A percentile compares a stretch with the other conserved stretches of the same genome.
These are phyloP conservation scores for Coilia nasus DNA, from an alignment of 2,797 vertebrate genomes.

Conservation along the genomic window DNA sequence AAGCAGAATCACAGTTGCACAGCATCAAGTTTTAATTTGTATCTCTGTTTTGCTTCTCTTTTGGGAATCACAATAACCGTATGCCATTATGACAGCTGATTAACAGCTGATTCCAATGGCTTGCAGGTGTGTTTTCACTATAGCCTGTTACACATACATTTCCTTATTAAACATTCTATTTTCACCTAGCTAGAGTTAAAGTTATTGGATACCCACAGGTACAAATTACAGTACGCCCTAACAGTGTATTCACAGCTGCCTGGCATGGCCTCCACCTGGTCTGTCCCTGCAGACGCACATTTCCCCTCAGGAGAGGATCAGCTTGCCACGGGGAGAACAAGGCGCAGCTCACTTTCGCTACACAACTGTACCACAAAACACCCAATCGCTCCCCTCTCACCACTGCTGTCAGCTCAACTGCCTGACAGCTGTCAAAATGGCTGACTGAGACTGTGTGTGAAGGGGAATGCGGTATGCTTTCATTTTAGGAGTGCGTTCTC, in stretches of 20 bases:
- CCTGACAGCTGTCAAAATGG: background rate
- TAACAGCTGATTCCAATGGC: too few species aligned
- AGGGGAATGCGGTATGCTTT: background rate
- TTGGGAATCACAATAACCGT: too few species aligned
- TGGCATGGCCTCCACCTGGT: background rate
- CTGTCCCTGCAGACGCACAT: background rate
- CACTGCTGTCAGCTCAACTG: background rate
- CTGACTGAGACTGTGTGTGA: background rate
- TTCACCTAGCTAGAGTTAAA: too few species aligned
- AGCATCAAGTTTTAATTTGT: too few species aligned
- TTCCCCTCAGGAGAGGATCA: background rate
- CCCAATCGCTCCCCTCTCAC: background rate
- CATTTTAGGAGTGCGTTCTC: background rate
- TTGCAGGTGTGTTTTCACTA: too few species aligned
- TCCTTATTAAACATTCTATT: too few species aligned
- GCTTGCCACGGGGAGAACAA: background rate
- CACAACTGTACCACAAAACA: background rate
- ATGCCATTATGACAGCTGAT: too few species aligned
- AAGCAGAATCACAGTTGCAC: too few species aligned
- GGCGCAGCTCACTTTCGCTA: background rate
- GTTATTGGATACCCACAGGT: too few species aligned
- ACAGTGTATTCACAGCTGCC: background rate
- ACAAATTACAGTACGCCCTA: too few species aligned
- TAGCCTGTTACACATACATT: too few species aligned
- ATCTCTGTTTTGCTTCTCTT: too few species aligned